Conservation (phyloP, 2,113 vertebrate genomes). For the Copsychus sechellarum region DNA sequence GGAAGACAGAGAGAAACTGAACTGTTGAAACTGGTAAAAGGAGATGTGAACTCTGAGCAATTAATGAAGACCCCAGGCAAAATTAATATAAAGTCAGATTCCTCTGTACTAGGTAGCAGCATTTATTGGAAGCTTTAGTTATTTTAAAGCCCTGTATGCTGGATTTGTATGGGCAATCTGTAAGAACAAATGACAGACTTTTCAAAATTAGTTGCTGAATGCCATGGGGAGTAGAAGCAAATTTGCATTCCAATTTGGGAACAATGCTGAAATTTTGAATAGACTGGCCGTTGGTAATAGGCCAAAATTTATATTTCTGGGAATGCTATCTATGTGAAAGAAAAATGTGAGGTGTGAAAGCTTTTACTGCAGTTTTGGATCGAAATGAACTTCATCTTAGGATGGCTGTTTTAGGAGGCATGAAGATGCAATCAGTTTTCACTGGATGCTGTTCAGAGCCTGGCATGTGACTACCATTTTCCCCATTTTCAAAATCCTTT, state of each 20-base stretch:
- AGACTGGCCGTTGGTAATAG: neutral
- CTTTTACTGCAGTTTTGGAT: neutral
- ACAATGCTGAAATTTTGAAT: neutral
- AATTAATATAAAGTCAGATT: neutral
- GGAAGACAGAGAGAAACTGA: neutral
- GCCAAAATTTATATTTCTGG: neutral
- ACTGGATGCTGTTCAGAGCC: neutral
- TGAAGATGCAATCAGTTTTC: neutral
- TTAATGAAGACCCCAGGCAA: neutral
- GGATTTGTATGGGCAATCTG: neutral
- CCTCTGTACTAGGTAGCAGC: neutral
- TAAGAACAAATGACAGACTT: neutral
- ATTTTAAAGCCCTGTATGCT: neutral
- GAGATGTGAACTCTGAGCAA: neutral
- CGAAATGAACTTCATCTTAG: neutral
- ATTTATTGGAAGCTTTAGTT: neutral
- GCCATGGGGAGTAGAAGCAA: neutral
- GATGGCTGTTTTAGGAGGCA: neutral
- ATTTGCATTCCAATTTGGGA: neutral
- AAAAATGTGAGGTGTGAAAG: neutral
- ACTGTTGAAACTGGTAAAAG: neutral
- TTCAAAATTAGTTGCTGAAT: neutral
- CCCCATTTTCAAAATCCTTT: neutral
- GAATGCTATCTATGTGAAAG: neutral
- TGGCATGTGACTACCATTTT: neutral